Evolutionary conservation across 2,113 vertebrate species (phyloP).

Genomic region (Stercorarius parasiticus): DNA sequence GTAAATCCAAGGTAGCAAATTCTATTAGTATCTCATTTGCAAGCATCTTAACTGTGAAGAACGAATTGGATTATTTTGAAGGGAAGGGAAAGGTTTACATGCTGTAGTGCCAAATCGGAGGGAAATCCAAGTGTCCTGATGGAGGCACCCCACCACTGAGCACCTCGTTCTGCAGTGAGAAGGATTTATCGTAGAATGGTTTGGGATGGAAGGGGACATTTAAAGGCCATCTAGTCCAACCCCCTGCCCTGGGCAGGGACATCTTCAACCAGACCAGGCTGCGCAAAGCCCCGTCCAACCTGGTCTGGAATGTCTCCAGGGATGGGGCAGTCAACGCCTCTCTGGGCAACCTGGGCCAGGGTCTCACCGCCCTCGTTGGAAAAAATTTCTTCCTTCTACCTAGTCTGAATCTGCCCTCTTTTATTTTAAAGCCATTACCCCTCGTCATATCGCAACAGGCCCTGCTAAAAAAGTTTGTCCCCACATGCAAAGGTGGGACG

Average conservation of each 20-base stretch:
- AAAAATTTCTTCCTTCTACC: background rate
- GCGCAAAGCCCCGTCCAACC: fast-evolving
- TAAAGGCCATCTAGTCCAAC: fast-evolving
- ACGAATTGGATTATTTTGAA: background rate
- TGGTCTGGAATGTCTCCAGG: background rate
- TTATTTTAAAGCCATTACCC: background rate
- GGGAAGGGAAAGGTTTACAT: background rate
- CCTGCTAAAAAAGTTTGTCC: background rate
- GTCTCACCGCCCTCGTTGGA: fast-evolving
- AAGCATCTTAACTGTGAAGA: background rate
- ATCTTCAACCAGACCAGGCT: fast-evolving
- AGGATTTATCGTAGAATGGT: background rate
- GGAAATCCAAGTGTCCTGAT: fast-evolving
- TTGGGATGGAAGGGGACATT: background rate
- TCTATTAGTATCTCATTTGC: background rate
- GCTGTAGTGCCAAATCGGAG: fast-evolving
- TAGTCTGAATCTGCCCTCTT: background rate
- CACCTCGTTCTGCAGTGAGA: fast-evolving
- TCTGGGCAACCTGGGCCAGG: fast-evolving
- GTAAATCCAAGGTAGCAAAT: background rate
- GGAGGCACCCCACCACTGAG: background rate
- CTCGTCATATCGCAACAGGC: fast-evolving
- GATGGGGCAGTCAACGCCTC: background rate
- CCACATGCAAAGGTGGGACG: fast-evolving
- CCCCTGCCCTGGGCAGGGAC: background rate